Conservation (phyloP, 2,888 invertebrate species). For the Macrosoma leucophasiata region DNA sequence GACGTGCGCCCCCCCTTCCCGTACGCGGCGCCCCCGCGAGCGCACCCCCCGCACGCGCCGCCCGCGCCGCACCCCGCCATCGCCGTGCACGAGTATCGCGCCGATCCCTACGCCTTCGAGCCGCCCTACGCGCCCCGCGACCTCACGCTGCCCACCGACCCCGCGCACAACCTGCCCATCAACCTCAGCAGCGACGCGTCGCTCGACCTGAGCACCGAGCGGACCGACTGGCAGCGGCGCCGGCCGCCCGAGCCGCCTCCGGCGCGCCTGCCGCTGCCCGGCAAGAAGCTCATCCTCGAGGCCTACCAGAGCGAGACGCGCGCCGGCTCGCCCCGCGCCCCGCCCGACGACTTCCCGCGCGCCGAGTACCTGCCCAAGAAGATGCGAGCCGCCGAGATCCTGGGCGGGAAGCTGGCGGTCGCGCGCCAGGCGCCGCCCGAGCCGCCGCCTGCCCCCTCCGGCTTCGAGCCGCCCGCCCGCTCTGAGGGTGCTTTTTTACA, state of each 20-base stretch:
- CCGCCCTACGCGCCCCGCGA: conserved; percentile 46
- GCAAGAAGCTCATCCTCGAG: conserved; percentile 68
- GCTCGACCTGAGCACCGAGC: conserved; percentile 60
- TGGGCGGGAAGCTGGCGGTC: conserved; percentile 58
- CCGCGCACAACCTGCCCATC: conserved; percentile 60
- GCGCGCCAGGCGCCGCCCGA: conserved; percentile 31
- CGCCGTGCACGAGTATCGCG: conserved; percentile 48
- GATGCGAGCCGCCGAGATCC: conserved; percentile 69
- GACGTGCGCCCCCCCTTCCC: conserved; percentile 31
- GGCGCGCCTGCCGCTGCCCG: conserved; percentile 58
- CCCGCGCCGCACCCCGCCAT: conserved; percentile 33
- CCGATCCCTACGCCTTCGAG: conserved; percentile 53
- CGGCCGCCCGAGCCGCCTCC: conserved; percentile 54
- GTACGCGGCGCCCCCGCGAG: conserved; percentile 29
- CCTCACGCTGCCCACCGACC: conserved; percentile 46
- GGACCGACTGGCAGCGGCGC: conserved; percentile 55
- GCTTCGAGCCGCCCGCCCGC: conserved; percentile 37
- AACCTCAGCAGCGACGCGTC: conserved; percentile 69
- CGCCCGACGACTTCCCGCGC: conserved; percentile 45
- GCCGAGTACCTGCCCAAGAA: conserved; percentile 68
- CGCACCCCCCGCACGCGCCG: conserved; percentile 36
- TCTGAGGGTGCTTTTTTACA: conserved; percentile 69
- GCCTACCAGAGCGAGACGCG: conserved; percentile 65
- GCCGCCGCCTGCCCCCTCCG: conserved; percentile 31
- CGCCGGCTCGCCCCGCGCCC: conserved; percentile 41